phyloP scores from a whole-genome alignment of 2,113 vertebrate species.

The Sinocyclocheilus rhinocerous region DNA sequence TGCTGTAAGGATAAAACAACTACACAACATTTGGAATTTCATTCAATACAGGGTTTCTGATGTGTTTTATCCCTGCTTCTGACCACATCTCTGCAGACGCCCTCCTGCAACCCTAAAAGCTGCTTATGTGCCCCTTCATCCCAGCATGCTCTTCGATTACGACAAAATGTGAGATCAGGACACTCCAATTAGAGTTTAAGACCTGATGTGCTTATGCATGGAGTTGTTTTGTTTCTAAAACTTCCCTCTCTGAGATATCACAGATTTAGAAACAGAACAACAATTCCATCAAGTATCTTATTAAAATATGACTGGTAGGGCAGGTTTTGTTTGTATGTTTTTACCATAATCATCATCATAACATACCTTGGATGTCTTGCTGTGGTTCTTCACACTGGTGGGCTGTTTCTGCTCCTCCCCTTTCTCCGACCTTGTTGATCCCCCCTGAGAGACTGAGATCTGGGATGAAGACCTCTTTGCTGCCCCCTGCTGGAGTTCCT shows the following conservation, averaged over 20 bases:
- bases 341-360: not conserved
- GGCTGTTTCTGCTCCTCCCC: slow-evolving; percentile 29
- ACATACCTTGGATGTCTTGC: slow-evolving; percentile 57
- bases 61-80: slow-evolving; percentile 48
- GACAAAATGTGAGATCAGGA: slow-evolving; percentile 60
- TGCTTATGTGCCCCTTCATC: slow-evolving; percentile 57
- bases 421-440: slow-evolving; percentile 29
- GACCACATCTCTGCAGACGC: not conserved
- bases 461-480: slow-evolving; percentile 55
- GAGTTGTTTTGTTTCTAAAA: slow-evolving; percentile 34
- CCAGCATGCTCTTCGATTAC: slow-evolving; percentile 58
- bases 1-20: not conserved
- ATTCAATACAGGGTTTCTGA: slow-evolving; percentile 26
- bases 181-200: slow-evolving; percentile 44
- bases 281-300: not conserved
- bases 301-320: not conserved
- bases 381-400: slow-evolving; percentile 52
- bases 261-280: not conserved
- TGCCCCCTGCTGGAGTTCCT: slow-evolving; percentile 56
- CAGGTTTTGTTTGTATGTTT: not conserved
- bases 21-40: not conserved
- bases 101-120: slow-evolving; percentile 58
- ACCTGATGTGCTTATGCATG: slow-evolving; percentile 24
- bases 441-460: slow-evolving; percentile 56
- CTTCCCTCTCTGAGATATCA: not conserved